A percentile compares a stretch with the other conserved stretches of the same genome.
phyloP scores from a whole-genome alignment of 2,888 invertebrate species.

The Sialis lutaria region DNA sequence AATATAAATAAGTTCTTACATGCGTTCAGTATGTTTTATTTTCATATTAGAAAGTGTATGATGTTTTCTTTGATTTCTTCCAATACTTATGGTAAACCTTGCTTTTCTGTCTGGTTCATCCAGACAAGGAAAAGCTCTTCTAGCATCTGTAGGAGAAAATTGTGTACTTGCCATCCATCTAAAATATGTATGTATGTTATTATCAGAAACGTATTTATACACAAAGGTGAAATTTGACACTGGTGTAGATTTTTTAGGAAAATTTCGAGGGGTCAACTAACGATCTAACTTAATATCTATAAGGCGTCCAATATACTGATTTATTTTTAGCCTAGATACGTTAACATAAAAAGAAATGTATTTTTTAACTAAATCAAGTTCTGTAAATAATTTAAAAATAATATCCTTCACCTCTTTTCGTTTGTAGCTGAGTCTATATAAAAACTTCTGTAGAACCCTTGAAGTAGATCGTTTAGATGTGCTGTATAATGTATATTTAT shows the following conservation, averaged over 20 bases:
- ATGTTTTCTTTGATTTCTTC: constrained; percentile 24
- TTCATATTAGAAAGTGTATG: constrained; percentile 50
- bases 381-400: background rate
- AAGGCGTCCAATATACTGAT: too few relatives aligned
- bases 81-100: constrained; percentile 49
- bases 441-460: constrained; percentile 37
- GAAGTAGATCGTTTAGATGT: constrained; percentile 32
- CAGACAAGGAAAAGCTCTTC: constrained; percentile 73
- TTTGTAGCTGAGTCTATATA: constrained; percentile 20
- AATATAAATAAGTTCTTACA: constrained; percentile 2
- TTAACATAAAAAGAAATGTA: background rate
- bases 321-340: too few relatives aligned
- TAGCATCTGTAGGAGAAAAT: constrained; percentile 62
- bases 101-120: constrained; percentile 75
- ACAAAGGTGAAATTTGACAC: too few relatives aligned
- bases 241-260: too few relatives aligned
- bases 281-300: too few relatives aligned
- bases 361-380: background rate
- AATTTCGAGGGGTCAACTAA: too few relatives aligned
- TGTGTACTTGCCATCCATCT: constrained; percentile 68
- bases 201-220: too few relatives aligned
- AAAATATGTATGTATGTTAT: constrained; percentile 9
- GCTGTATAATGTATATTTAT: constrained; percentile 33
- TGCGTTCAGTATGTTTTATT: constrained; percentile 16
- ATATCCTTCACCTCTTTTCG: constrained; percentile 1